Evolutionary conservation across 1,140 invertebrate genomes (phyloP), one percentile per base, ranked within the genome.

Genomic region (Lucilia cuprina): DNA sequence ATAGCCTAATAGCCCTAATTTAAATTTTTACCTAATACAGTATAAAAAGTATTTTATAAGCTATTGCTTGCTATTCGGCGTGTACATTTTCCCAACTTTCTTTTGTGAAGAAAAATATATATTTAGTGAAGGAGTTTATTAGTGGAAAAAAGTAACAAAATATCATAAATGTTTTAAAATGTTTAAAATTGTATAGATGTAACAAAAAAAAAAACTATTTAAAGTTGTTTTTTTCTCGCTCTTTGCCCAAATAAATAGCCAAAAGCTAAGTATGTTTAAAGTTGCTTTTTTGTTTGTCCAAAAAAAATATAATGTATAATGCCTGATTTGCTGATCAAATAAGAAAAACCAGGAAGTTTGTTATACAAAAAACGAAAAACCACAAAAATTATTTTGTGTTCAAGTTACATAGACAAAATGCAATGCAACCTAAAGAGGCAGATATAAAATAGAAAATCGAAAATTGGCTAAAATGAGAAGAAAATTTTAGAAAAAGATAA

Each of bases 401-500:
- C 12, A 17, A 55, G 50, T 55, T 55, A 55, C 19, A 35, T 65
- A 47, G 41, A 80, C 25, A 84, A 14, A 35, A 41, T 10, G 49
- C 3, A 30, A 30, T 25, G 78, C 21, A 65, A 84, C 77, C 55
- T 84, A 55, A 55, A 55, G 12, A n/a, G 50, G 4, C 17, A n/a
- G 50, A 55, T 55, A 55, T 55, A 55, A 55, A 55, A 55, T 55
- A 55, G 50, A 55, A 55, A 55, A 55, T 55, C 80, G 84, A 80
- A 84, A 84, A 83, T 84, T 84, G 82, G n/a, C 70, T 25, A 83
- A 84, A 84, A 83, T 55, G 82, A 74, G 14, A 82, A 77, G 35
- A 88, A 88, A 86, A 87, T 86, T 89, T 55, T 3, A 30, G 83
- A 84, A 85, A 41, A 88, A 90, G 89, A 90, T 90, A 90, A 90